Evolutionary conservation across 2,113 vertebrate genomes (phyloP), one percentile per base, ranked within the genome.

Genomic region (Eulemur rufifrons): DNA sequence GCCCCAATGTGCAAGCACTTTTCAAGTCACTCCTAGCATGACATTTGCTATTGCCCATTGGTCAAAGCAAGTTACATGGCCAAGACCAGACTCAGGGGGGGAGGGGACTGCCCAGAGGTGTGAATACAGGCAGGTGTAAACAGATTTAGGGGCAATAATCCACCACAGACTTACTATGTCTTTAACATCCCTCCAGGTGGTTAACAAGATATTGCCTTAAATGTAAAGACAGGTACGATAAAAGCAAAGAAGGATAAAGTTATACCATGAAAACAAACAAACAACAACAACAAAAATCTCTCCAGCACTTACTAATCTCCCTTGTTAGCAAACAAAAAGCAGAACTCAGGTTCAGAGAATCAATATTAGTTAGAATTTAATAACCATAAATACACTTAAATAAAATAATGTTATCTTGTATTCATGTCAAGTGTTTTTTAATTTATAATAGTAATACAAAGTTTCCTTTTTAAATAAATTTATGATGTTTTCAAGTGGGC

Each of bases 401-500:
- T 56, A 56, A 56, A 56, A 56, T 56, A 21, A 56, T 21, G 7
- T 54, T 91, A 39, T 63, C 47, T 85, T 85, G 3, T 59, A 91
- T 85, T 64, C 29, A 5, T 81, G 34, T 66, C 29, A 68, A 81
- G 27, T 86, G 17, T 8, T 37, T 88, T 80, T 95, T 85, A n/a
- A 68, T 68, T 73, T 78, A 32, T 52, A 66, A 23, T n/a, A 59
- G 15, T 68, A 92, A 90, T 32, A 29, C 0, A 76, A 37, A 56
- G 25, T 91, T 54, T 86, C 50, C 82, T 90, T 95, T 82, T 61
- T 42, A 42, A 93, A 93, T 76, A 96, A 84, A 68, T 25, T 50
- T 21, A 63, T 47, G 12, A 74, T 92, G 89, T 82, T 81, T 91
- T 81, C 88, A 88, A 80, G 47, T 17, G 63, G 76, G 20, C 56